phyloP scores from a whole-genome alignment of 2,113 vertebrate species.

The Elaphurus davidianus region DNA sequence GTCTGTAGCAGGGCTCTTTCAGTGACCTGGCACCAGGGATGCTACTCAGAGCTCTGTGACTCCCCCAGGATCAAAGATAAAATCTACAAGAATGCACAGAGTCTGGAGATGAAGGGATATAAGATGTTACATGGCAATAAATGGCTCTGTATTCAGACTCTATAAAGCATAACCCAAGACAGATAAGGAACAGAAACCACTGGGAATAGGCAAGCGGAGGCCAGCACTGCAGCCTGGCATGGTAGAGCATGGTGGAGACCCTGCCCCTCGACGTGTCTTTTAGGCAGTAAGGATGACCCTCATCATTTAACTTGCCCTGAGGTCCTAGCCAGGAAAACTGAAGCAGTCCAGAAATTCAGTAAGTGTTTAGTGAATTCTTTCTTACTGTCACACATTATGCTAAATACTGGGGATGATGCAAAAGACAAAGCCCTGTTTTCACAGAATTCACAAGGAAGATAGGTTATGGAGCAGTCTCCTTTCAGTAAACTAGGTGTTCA shows the following conservation, averaged over 20 bases:
- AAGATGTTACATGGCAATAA: background rate
- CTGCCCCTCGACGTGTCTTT: background rate
- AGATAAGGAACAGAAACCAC: background rate
- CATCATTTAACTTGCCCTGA: background rate
- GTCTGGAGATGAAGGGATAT: background rate
- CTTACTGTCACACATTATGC: background rate
- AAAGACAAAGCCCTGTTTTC: background rate
- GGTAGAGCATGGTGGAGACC: background rate
- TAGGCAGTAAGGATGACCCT: background rate
- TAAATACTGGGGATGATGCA: no score
- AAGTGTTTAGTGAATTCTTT: background rate
- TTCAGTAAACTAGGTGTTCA: background rate
- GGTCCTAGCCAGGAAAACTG: background rate
- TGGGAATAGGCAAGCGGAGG: background rate
- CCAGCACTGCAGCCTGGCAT: background rate
- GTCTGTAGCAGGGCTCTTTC: background rate
- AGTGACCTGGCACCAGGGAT: no score
- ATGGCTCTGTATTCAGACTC: background rate
- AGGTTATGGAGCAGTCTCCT: background rate
- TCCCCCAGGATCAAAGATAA: background rate
- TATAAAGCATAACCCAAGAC: background rate
- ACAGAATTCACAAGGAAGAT: background rate
- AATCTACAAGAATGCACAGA: background rate
- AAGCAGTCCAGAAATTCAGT: background rate
- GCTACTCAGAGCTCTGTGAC: background rate